Percentiles rank a stretch among this genome's conserved stretches.
Conservation (phyloP, 2,888 invertebrate species). For the Papilio protenor region DNA sequence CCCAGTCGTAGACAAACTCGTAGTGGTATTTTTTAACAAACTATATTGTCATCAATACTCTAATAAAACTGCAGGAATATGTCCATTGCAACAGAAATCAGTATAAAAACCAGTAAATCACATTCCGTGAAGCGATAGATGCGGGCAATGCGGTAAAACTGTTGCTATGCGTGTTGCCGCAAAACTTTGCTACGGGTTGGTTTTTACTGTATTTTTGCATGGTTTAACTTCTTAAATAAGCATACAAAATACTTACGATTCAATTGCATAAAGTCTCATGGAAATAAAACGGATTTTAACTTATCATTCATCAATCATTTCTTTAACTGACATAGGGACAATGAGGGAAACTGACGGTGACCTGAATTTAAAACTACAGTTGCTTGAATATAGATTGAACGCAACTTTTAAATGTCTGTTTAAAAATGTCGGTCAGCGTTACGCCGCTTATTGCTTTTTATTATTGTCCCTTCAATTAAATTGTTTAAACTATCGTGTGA, state of each 20-base stretch:
- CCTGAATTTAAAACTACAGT: no score
- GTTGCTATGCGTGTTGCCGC: neutral
- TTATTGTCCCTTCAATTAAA: no score
- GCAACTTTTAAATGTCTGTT: no score
- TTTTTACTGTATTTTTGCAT: neutral
- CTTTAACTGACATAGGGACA: no score
- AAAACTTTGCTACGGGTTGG: neutral
- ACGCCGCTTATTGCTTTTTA: no score
- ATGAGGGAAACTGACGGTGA: no score
- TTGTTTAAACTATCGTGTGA: no score
- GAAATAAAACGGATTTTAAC: neutral
- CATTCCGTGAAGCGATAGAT: neutral
- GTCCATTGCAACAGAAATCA: neutral
- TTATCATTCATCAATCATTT: neutral
- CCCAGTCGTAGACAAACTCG: neutral
- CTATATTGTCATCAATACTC: neutral
- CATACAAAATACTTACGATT: neutral
- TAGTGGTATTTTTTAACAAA: neutral
- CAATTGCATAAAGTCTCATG: neutral
- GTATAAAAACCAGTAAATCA: neutral
- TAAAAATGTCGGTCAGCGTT: no score
- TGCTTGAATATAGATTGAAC: no score
- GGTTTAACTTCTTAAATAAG: neutral
- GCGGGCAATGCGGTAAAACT: constrained; percentile 15
- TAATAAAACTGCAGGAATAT: neutral